Evolutionary conservation across 2,888 invertebrate species (phyloP), one percentile per base, ranked within the genome.

Genomic region (Horisme vitalbata): DNA sequence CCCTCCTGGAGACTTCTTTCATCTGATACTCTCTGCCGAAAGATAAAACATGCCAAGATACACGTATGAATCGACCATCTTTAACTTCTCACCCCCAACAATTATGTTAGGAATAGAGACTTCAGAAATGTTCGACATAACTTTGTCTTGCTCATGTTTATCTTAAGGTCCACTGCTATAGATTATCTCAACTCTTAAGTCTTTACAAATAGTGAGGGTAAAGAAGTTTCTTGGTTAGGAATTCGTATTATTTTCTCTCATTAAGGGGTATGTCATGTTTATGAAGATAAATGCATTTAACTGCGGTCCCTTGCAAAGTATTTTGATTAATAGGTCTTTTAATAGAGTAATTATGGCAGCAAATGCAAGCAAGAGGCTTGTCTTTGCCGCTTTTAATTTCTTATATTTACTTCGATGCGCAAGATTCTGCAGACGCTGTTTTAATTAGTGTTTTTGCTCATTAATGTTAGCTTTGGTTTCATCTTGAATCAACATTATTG

Each of bases 251-350:
- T 28, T 41, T 37, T 37, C 44, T 34, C 14, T 41, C 9, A 30
- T 43, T 34, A 26, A 26, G n/a, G 32, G 8, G 5, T 27, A 30
- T 27, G 15, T 32, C 37, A 30, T 33, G 47, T 38, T 49, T 24
- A 59, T 53, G 49, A 53, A 55, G 57, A 57, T 51, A 44, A 50
- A 57, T 55, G 48, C 52, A 36, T 45, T 45, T 30, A 35, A 37
- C 27, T 41, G 46, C 48, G 36, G 46, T 44, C 44, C 45, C 45
- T 46, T 53, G 45, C 56, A 45, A 43, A 11, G 26, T 47, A 28
- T 58, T 65, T 75, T 78, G 75, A 80, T 79, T 75, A 80, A 82
- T 77, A 65, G 68, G 55, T 57, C 52, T 61, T 69, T 71, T 75
- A 75, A 76, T 77, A 68, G 70, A 70, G 60, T 65, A 66, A 74